phyloP scores from a whole-genome alignment of 2,888 invertebrate species.

The Cheilosia impressa region DNA sequence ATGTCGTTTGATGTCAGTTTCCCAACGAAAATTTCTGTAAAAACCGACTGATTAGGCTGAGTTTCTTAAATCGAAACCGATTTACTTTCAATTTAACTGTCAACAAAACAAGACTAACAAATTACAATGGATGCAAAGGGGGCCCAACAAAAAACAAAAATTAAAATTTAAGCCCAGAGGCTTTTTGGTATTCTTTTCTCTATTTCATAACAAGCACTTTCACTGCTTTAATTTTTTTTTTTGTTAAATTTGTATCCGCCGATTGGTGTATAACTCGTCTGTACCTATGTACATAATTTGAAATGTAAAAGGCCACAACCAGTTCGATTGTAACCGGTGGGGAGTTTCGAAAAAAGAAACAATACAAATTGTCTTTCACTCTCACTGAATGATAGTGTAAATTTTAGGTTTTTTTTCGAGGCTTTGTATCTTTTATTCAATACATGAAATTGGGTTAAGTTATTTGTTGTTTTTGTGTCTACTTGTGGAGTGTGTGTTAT shows the following conservation, averaged over 20 bases:
- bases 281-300: slow-evolving; percentile 24
- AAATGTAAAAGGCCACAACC: slow-evolving; percentile 52
- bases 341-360: slow-evolving; percentile 3
- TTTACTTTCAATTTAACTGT: not conserved
- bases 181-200: slow-evolving; percentile 53
- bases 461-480: slow-evolving; percentile 19
- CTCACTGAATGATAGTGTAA: slow-evolving; percentile 20
- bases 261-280: slow-evolving; percentile 37
- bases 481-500: no score
- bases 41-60: no score
- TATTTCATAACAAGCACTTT: slow-evolving; percentile 70
- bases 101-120: not conserved
- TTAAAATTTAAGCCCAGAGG: slow-evolving; percentile 33
- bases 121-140: no score
- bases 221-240: slow-evolving; percentile 51
- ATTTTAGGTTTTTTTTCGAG: not conserved
- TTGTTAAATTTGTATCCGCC: slow-evolving; percentile 20
- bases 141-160: slow-evolving; percentile 17
- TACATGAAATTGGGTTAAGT: slow-evolving; percentile 47
- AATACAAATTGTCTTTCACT: slow-evolving; percentile 20
- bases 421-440: slow-evolving; percentile 38
- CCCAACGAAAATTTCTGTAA: no score
- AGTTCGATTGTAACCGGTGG: slow-evolving; percentile 17
- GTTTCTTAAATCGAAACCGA: not conserved
- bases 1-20: no score